phyloP scores from a whole-genome alignment of 2,797 vertebrate genomes.

The Pitangus sulphuratus region DNA sequence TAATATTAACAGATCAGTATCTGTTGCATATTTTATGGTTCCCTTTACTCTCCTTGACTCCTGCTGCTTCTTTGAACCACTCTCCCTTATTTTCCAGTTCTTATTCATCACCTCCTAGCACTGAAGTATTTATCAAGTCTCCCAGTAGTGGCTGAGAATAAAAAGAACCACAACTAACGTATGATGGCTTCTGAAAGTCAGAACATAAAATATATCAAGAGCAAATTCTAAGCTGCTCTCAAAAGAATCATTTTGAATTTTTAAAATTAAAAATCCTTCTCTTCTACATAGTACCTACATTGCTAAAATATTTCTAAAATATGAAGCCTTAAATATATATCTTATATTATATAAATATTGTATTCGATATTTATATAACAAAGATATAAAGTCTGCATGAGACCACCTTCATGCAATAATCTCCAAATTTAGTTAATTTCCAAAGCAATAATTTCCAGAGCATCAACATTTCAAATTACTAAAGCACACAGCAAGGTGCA shows the following conservation, averaged over 20 bases:
- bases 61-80: background rate
- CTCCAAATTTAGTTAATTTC: background rate
- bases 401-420: background rate
- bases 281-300: background rate
- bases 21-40: background rate
- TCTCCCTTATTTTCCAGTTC: background rate
- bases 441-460: background rate
- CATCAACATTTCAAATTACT: background rate
- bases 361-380: background rate
- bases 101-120: background rate
- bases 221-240: background rate
- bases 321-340: background rate
- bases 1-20: background rate
- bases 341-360: background rate
- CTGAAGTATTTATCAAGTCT: background rate
- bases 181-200: background rate
- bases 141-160: background rate
- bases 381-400: background rate
- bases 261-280: background rate
- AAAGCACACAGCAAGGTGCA: background rate
- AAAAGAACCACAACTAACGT: background rate
- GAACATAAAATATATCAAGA: background rate
- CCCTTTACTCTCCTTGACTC: background rate
- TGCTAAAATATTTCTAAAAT: background rate
- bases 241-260: background rate